phyloP scores from a whole-genome alignment of 2,888 invertebrate genomes.

The Sarcophaga variegata region DNA sequence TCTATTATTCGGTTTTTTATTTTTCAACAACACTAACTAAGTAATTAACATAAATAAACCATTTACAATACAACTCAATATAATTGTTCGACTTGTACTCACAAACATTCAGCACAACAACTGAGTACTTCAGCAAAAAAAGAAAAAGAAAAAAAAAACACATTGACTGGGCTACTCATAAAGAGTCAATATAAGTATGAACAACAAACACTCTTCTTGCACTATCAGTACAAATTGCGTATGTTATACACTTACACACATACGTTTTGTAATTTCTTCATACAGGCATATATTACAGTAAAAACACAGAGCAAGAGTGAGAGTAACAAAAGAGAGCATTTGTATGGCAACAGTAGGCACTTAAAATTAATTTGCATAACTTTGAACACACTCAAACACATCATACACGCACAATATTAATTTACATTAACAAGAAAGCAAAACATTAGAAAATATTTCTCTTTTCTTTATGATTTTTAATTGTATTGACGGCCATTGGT shows the following conservation, averaged over 20 bases:
- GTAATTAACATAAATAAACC: constrained; percentile 25
- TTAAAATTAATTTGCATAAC: constrained; percentile 47
- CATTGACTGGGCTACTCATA: constrained; percentile 67
- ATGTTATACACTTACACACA: not conserved
- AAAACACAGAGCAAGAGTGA: not conserved
- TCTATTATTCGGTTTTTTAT: not conserved
- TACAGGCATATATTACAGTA: constrained; percentile 13
- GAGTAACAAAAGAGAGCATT: not conserved
- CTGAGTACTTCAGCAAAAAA: not conserved
- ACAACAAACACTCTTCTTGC: not conserved
- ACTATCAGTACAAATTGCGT: not conserved
- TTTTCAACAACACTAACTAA: constrained; percentile 32
- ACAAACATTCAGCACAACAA: constrained; percentile 1
- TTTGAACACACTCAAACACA: not conserved
- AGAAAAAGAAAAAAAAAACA: not conserved
- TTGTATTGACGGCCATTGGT: constrained; percentile 59
- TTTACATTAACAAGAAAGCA: constrained; percentile 11
- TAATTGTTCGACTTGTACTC: constrained; percentile 38
- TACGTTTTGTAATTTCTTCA: not conserved
- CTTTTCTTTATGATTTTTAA: constrained; percentile 43
- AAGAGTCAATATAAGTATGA: constrained; percentile 69
- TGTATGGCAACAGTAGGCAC: constrained; percentile 16
- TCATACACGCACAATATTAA: constrained; percentile 2
- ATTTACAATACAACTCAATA: constrained; percentile 42
- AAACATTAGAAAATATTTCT: not conserved